A percentile compares a stretch with the other conserved stretches of the same genome.
These are phyloP conservation scores for Cerastis rubricosa DNA, from an alignment of 2,888 invertebrate species.

Conservation along the genomic window DNA sequence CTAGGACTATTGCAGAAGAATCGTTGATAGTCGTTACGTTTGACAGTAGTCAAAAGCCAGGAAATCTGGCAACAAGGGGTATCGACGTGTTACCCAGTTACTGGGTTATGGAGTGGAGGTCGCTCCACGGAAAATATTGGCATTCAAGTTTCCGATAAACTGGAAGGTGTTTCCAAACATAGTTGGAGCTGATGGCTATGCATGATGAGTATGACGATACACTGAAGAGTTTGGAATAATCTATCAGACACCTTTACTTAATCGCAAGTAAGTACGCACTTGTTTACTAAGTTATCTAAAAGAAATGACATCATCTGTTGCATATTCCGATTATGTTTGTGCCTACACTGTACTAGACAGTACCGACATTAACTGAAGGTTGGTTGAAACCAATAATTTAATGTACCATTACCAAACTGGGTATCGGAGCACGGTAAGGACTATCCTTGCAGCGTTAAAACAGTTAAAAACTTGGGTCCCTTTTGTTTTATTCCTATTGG, in stretches of 20 bases:
- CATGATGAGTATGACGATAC: background rate
- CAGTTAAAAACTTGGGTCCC: no score
- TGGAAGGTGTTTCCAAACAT: background rate
- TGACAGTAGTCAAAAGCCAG: background rate
- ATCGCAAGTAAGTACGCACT: background rate
- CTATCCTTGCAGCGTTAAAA: no score
- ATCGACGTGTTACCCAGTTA: background rate
- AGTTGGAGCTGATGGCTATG: background rate
- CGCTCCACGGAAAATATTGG: background rate
- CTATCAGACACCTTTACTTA: background rate
- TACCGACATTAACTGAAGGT: background rate
- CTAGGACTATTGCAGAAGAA: background rate
- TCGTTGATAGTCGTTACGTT: background rate
- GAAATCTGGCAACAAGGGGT: background rate
- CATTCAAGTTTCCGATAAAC: background rate
- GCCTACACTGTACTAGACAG: background rate
- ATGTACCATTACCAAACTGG: no score
- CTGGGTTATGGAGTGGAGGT: background rate
- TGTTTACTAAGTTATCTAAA: background rate
- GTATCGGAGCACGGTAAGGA: no score
- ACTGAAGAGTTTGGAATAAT: background rate
- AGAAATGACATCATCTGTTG: conserved; percentile 8
- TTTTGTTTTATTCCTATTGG: no score
- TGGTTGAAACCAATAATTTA: background rate
- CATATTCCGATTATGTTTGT: conserved; percentile 6